Conservation (phyloP, 1,140 invertebrate species). For the Maniola jurtina region DNA sequence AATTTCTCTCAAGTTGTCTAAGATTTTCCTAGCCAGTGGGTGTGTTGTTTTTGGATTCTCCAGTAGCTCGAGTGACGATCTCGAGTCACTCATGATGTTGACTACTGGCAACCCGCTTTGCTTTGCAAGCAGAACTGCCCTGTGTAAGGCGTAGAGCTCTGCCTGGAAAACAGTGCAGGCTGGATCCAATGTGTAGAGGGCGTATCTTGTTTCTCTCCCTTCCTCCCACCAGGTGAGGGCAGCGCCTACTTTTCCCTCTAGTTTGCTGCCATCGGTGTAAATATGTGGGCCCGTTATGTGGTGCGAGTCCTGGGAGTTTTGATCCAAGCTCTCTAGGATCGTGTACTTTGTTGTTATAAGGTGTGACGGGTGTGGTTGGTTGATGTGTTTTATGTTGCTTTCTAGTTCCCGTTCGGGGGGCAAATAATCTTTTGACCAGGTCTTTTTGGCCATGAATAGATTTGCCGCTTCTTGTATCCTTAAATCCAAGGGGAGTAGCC, state of each 20-base stretch:
- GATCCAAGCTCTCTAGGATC: constrained; percentile 3
- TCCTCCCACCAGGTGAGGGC: constrained; percentile 3
- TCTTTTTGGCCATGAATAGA: neutral
- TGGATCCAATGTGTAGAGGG: neutral
- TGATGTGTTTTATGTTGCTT: neutral
- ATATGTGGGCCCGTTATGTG: neutral
- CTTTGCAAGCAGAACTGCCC: neutral
- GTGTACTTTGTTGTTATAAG: neutral
- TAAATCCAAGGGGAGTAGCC: constrained; percentile 12
- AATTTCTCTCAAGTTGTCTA: too few species aligned
- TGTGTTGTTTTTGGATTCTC: too few species aligned
- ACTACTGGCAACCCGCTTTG: neutral
- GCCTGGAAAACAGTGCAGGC: constrained; percentile 6
- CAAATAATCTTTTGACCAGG: too few species aligned
- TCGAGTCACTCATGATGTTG: too few species aligned
- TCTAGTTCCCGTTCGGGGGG: neutral
- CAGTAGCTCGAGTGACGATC: too few species aligned
- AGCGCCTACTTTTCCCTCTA: constrained; percentile 4
- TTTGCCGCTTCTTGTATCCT: constrained; percentile 1
- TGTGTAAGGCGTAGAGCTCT: neutral
- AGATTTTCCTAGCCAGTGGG: too few species aligned
- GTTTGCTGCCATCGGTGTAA: constrained; percentile 10
- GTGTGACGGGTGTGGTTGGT: too few species aligned
- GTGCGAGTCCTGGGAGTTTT: neutral
- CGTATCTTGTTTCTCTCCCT: neutral